phyloP scores from a whole-genome alignment of 2,113 vertebrate species.

The Lepus americanus region DNA sequence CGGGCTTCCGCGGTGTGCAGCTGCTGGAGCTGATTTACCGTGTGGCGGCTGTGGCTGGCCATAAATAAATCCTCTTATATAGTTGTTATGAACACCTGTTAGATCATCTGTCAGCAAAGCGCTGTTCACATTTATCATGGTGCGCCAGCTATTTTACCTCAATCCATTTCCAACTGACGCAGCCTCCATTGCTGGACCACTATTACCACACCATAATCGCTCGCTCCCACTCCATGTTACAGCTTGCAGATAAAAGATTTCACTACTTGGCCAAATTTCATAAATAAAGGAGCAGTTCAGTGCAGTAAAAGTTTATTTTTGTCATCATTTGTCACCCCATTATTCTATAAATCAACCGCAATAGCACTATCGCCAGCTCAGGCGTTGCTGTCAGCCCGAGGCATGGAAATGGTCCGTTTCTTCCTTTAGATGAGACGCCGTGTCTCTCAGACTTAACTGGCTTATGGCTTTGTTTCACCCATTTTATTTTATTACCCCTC shows the following conservation, averaged over 20 bases:
- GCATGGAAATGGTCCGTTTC: slow-evolving; percentile 93
- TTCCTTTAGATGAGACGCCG: slow-evolving; percentile 92
- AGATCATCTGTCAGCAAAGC: slow-evolving; percentile 97
- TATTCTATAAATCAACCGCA: slow-evolving; percentile 93
- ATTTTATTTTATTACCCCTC: slow-evolving; percentile 91
- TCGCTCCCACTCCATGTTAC: slow-evolving; percentile 94
- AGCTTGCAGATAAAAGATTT: slow-evolving; percentile 95
- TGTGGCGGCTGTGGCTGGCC: slow-evolving; percentile 93
- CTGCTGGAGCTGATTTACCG: slow-evolving; percentile 95
- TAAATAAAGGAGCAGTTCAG: slow-evolving; percentile 94
- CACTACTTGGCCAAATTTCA: slow-evolving; percentile 94
- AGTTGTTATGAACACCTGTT: slow-evolving; percentile 99
- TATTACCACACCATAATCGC: slow-evolving; percentile 94
- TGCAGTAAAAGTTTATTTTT: slow-evolving; percentile 96
- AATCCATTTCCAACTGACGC: slow-evolving; percentile 93
- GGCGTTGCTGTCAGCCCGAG: slow-evolving; percentile 90
- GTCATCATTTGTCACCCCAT: slow-evolving; percentile 93
- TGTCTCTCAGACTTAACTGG: slow-evolving; percentile 92
- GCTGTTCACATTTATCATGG: slow-evolving; percentile 95
- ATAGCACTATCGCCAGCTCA: slow-evolving; percentile 91
- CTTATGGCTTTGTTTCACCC: slow-evolving; percentile 92
- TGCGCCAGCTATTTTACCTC: slow-evolving; percentile 91
- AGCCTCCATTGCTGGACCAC: slow-evolving; percentile 90
- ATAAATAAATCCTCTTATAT: slow-evolving; percentile 99
- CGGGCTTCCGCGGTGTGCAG: slow-evolving; percentile 92